Evolutionary conservation across 1,140 invertebrate species (phyloP).

Genomic region (Caenorhabditis briggsae): DNA sequence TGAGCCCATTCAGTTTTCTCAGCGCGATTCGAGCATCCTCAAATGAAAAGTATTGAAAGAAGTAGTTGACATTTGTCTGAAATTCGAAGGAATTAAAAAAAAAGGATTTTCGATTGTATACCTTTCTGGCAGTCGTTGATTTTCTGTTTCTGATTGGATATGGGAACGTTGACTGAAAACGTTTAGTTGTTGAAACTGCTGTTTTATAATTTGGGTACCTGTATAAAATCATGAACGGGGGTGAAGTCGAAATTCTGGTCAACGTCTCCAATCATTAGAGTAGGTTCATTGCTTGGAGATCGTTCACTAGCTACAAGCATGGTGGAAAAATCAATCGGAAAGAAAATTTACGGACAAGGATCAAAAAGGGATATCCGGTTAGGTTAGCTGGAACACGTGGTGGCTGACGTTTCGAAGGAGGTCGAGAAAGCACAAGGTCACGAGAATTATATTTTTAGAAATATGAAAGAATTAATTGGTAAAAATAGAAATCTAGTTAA

Average conservation of each 20-base stretch:
- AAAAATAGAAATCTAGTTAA: too few species aligned
- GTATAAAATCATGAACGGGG: slow-evolving; percentile 17
- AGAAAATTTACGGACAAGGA: not conserved
- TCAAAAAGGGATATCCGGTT: not conserved
- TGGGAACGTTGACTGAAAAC: not conserved
- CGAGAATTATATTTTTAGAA: not conserved
- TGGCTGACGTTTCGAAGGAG: not conserved
- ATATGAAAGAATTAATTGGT: too few species aligned
- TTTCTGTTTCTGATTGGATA: not conserved
- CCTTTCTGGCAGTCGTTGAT: not conserved
- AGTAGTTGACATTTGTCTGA: slow-evolving; percentile 9
- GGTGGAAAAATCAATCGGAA: not conserved
- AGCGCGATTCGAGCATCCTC: not conserved
- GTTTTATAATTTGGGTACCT: not conserved
- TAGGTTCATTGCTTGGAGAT: not conserved
- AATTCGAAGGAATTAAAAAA: not conserved
- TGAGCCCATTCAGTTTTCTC: not conserved
- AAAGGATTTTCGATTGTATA: not conserved
- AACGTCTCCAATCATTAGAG: slow-evolving; percentile 41
- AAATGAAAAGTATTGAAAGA: not conserved
- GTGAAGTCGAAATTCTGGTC: slow-evolving; percentile 10
- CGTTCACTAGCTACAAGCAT: not conserved
- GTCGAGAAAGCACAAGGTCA: not conserved
- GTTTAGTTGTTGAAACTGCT: not conserved
- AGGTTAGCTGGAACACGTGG: not conserved